These are phyloP conservation scores for Pipistrellus pipistrellus DNA, from an alignment of 2,797 vertebrate genomes.

Conservation along the genomic window DNA sequence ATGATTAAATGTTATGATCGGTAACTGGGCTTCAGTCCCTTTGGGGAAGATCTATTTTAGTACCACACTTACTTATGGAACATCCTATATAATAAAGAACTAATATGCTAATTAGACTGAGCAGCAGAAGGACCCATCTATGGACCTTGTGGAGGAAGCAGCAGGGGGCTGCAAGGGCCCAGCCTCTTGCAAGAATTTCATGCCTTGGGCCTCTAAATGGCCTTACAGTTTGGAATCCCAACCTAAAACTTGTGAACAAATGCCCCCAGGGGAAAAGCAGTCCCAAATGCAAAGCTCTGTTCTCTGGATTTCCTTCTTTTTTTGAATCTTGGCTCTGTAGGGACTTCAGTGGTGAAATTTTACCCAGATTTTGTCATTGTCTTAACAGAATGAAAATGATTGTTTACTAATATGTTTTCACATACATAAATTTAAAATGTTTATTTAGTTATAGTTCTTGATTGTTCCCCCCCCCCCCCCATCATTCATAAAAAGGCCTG, in stretches of 20 bases:
- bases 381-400: not conserved
- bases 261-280: not conserved
- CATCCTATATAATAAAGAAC: no score
- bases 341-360: not conserved
- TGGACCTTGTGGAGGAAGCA: no score
- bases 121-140: no score
- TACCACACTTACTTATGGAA: not conserved
- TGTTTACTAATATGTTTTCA: conserved; percentile 21
- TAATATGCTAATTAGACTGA: no score
- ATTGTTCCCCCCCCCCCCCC: not conserved
- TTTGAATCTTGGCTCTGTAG: not conserved
- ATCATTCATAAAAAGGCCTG: not conserved
- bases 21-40: not conserved
- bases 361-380: conserved; percentile 9
- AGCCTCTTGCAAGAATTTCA: no score
- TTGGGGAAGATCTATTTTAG: not conserved
- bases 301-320: not conserved
- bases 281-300: not conserved
- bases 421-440: not conserved
- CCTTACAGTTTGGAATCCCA: not conserved
- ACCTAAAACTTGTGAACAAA: not conserved
- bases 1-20: not conserved
- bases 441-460: not conserved
- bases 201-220: no score
- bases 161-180: no score